These are phyloP conservation scores for Leptinotarsa tumamoca DNA, from an alignment of 2,888 invertebrate species.

Conservation along the genomic window DNA sequence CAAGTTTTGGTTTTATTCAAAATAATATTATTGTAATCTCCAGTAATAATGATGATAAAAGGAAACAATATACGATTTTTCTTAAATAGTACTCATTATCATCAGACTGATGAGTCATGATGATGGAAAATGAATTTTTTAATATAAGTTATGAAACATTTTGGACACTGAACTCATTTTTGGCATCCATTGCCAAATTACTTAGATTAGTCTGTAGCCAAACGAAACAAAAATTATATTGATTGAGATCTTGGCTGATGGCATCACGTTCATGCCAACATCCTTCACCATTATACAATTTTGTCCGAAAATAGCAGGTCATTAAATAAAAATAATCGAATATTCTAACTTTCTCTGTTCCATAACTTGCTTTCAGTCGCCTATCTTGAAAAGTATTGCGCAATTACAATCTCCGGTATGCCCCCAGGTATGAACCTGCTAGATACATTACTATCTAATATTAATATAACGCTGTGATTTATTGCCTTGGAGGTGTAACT, in stretches of 20 bases:
- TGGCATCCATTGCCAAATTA: no score
- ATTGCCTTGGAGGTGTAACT: slow-evolving; percentile 5
- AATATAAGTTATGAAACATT: no score
- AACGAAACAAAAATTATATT: not conserved
- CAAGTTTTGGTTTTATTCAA: no score
- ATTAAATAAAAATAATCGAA: not conserved
- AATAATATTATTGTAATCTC: no score
- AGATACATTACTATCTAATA: not conserved
- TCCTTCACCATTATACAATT: not conserved
- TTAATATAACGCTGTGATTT: slow-evolving; percentile 9
- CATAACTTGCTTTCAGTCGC: not conserved
- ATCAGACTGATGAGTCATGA: no score
- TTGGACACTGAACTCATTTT: no score
- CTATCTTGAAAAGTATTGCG: not conserved
- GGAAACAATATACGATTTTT: no score
- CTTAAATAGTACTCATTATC: no score
- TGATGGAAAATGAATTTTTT: no score
- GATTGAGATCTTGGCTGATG: not conserved
- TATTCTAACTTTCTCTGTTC: not conserved
- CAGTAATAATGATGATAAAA: no score
- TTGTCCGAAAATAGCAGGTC: not conserved
- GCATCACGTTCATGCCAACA: no score
- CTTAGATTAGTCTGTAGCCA: no score
- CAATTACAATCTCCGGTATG: not conserved
- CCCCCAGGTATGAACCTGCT: slow-evolving; percentile 17